Base-by-base conservation (phyloP, 2,888 invertebrate genomes). In the Agrochola macilenta region DNA sequence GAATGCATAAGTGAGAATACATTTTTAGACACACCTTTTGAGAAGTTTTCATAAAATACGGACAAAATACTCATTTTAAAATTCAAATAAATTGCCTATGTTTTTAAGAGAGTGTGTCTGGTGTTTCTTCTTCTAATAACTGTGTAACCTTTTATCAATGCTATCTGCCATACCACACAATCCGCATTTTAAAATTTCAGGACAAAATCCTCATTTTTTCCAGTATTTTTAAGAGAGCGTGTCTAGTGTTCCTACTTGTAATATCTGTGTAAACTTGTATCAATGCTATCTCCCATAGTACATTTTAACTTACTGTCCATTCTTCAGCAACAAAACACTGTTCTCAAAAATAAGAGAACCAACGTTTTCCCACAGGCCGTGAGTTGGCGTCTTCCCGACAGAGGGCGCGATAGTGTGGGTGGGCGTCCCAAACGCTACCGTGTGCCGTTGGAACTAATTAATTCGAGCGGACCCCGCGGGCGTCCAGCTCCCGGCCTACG, bases 401-500 rank as follows among this genome's bases (percentile, higher is more conserved):
- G 46, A 69, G 58, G 20, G n/a, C 17, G 52, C 69, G 60, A 70
- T 87, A 84, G 88, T 78, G 82, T 80, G 82, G 86, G 91, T 91
- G 91, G 89, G 90, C 87, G 87, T 89, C 77, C 72, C 81, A 71
- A 81, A 85, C 66, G 88, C 88, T 81, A 82, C 80, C 84, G 86
- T 81, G 64, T 52, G 69, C 70, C 35, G 58, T 74, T 70, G 78
- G 78, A 73, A 60, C 81, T 89, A 90, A 91, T 91, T 90, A 90
- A 89, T 90, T 87, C 88, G 54, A 82, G 54, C 72, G 75, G 68
- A 75, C 88, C 85, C 90, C 35, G 79, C 87, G 72, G 88, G 89
- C 82, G 76, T 75, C 74, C 78, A 74, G 84, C 89, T 88, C 83
- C 89, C 87, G 87, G 79, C 85, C 87, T 90, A 91, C 91, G 88